Percentiles rank a stretch among this genome's conserved stretches.
These are phyloP conservation scores for Rhinogobius similis DNA, from an alignment of 2,113 vertebrate species.

Conservation along the genomic window DNA sequence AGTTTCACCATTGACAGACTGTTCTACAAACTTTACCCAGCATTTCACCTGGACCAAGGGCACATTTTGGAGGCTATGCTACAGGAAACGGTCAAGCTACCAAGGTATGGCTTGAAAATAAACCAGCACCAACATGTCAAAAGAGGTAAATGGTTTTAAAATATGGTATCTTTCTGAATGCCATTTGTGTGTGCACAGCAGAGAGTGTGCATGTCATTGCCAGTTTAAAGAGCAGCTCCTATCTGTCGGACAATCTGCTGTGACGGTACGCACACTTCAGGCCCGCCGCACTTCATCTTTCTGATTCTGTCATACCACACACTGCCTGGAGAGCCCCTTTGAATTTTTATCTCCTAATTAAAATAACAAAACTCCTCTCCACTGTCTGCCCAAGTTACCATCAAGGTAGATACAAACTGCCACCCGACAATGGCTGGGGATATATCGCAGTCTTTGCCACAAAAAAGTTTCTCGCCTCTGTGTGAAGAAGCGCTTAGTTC, in stretches of 20 bases:
- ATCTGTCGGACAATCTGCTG: conserved; percentile 75
- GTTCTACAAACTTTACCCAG: not conserved
- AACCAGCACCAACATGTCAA: conserved; percentile 58
- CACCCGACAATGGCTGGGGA: conserved; percentile 61
- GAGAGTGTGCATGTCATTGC: conserved; percentile 35
- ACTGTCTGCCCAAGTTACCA: conserved; percentile 74
- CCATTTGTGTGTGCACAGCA: conserved; percentile 43
- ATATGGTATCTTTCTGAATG: conserved; percentile 61
- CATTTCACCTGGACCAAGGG: not conserved
- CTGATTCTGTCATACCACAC: conserved; percentile 81
- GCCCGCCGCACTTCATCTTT: conserved; percentile 73
- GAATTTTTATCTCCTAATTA: conserved; percentile 84
- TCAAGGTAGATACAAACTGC: conserved; percentile 79
- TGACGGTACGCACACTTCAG: conserved; percentile 73
- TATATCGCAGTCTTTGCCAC: conserved; percentile 53
- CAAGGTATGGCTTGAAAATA: conserved; percentile 54
- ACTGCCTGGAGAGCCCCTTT: conserved; percentile 79
- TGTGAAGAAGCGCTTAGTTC: conserved; percentile 58
- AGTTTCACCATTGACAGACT: not conserved
- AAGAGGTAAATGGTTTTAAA: conserved; percentile 65
- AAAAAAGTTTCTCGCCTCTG: conserved; percentile 65
- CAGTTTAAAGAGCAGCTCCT: conserved; percentile 73
- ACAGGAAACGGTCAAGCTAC: conserved; percentile 35
- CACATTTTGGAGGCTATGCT: not conserved
- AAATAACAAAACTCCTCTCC: conserved; percentile 81